Percentiles rank a stretch among this genome's conserved stretches.
Evolutionary conservation across 2,113 vertebrate genomes (phyloP).

Genomic region (Trichomycterus rosablanca): DNA sequence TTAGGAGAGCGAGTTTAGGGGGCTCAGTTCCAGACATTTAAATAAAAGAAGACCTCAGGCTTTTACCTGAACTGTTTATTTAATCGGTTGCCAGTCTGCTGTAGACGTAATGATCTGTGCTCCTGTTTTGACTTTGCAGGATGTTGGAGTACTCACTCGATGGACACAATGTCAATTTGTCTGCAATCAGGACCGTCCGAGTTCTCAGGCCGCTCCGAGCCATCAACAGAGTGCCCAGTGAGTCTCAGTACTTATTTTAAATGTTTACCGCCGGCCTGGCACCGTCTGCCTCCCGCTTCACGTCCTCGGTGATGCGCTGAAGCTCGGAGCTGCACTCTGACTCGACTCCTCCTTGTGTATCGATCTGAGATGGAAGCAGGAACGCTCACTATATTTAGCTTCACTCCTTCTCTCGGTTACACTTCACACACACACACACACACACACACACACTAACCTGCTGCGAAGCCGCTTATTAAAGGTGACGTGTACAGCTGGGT

Average conservation of each 20-base stretch:
- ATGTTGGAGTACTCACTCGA: slow-evolving; percentile 98
- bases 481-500: slow-evolving; percentile 3
- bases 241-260: slow-evolving; percentile 66
- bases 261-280: no score
- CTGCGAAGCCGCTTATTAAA: not conserved
- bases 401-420: not conserved
- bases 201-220: slow-evolving; percentile 92
- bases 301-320: no score
- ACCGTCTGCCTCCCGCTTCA: no score
- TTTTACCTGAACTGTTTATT: no score
- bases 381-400: not conserved
- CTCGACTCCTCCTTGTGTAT: not conserved
- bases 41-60: no score
- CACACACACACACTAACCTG: not conserved
- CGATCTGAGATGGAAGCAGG: slow-evolving; percentile 30
- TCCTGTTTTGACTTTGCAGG: slow-evolving; percentile 55
- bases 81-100: no score
- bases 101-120: no score
- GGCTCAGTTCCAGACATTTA: no score
- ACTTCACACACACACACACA: not conserved
- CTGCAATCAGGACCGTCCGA: slow-evolving; percentile 90
- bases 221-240: slow-evolving; percentile 98
- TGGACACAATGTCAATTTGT: slow-evolving; percentile 94
- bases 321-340: not conserved
- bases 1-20: no score